phyloP scores from a whole-genome alignment of 2,113 vertebrate genomes.

The Lagopus leucura region DNA sequence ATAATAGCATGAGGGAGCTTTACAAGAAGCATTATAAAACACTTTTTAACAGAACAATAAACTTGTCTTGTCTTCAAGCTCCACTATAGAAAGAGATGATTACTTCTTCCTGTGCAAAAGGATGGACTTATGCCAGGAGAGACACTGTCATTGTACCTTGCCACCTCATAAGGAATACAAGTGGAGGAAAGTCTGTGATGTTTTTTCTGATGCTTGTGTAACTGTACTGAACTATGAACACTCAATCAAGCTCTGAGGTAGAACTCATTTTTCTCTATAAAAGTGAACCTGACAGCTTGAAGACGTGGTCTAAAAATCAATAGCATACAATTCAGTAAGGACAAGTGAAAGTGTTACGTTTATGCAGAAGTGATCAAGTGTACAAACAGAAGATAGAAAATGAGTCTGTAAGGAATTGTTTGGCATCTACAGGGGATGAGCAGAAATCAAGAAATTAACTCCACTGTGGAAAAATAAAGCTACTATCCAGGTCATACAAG shows the following conservation, averaged over 20 bases:
- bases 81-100: not conserved
- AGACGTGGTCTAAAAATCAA: constrained; percentile 47
- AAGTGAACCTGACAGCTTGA: constrained; percentile 31
- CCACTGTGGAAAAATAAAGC: not conserved
- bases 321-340: constrained; percentile 40
- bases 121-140: not conserved
- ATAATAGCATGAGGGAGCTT: not conserved
- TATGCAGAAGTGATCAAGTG: constrained; percentile 42
- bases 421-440: not conserved
- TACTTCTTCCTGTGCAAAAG: not conserved
- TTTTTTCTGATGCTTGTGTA: not conserved
- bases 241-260: not conserved
- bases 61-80: not conserved
- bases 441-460: not conserved
- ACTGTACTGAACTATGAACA: not conserved
- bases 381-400: constrained; percentile 41
- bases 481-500: not conserved
- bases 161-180: not conserved
- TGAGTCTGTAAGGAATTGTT: not conserved
- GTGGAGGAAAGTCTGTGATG: not conserved
- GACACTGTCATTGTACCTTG: not conserved
- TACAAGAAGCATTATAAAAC: not conserved
- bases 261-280: constrained; percentile 50
- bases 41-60: not conserved
- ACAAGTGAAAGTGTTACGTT: constrained; percentile 30